Evolutionary conservation across 2,888 invertebrate species (phyloP), one percentile per base, ranked within the genome.

Genomic region (Coelopa pilipes): DNA sequence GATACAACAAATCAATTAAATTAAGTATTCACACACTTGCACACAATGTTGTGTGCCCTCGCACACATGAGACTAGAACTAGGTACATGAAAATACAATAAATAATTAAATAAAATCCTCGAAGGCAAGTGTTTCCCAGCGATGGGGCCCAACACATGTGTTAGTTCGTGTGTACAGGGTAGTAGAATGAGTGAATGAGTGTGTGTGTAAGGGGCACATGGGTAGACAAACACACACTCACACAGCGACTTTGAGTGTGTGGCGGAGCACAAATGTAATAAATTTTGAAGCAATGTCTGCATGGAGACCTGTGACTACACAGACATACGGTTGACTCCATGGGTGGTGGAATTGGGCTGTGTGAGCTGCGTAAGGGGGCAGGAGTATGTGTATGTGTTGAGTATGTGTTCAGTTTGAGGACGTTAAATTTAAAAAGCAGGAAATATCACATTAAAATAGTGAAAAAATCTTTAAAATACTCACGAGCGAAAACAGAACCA

Each of bases 41-140:
- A 34, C 34, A 34, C 34, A 34, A 34, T 34, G 34, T 34, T 34
- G 34, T 34, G 34, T 34, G 7, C 7, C 34, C 34, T 34, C 34
- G 34, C 34, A 34, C 34, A 34, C 34, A 34, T 34, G 34, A 34
- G 34, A 67, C 47, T 17, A 34, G 13, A 21, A 46, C 34, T 34
- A 34, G 34, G 34, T 24, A 50, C 66, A 66, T 66, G 66, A 50
- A 50, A 13, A 66, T 13, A 21, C 66, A 49, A 66, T 66, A 66
- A 66, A 66, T 66, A 66, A 66, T 66, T 66, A 66, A 66, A 66
- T 66, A 66, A 66, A 66, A 49, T 66, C 49, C 66, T 50, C 24
- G 15, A 66, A 49, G 21, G 49, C 66, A 66, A 66, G 49, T 49
- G 21, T 19, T 65, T 9, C 50, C 19, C 21, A 49, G 19, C 13